A percentile compares a stretch with the other conserved stretches of the same genome.
Evolutionary conservation across 2,888 invertebrate species (phyloP).

Genomic region (Diplolepis rosae): DNA sequence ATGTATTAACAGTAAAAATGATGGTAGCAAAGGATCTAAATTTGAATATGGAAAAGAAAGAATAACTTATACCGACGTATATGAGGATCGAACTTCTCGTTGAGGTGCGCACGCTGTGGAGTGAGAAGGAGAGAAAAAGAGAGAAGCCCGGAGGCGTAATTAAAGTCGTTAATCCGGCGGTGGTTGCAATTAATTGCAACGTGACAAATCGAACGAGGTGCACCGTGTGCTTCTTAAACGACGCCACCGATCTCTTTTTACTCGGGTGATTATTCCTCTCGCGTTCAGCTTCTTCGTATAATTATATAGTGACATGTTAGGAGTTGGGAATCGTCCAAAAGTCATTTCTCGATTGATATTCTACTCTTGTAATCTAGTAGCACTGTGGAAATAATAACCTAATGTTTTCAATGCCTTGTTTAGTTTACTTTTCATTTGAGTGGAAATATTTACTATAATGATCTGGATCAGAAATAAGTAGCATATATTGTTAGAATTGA

Average conservation of each 20-base stretch:
- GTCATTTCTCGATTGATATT: background rate
- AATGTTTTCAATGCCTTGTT: background rate
- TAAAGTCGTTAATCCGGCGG: constrained; percentile 60
- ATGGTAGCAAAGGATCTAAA: constrained; percentile 45
- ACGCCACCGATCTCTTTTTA: constrained; percentile 48
- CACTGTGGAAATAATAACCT: background rate
- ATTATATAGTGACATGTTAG: background rate
- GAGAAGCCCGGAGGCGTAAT: constrained; percentile 51
- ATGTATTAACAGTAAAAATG: constrained; percentile 49
- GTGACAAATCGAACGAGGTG: constrained; percentile 59
- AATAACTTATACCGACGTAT: constrained; percentile 34
- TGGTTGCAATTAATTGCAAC: constrained; percentile 63
- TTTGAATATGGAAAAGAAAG: constrained; percentile 45
- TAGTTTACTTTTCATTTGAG: background rate
- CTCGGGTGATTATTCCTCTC: constrained; percentile 50
- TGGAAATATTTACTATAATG: background rate
- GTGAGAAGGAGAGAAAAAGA: constrained; percentile 36
- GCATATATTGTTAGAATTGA: background rate
- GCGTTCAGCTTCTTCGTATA: constrained; percentile 44
- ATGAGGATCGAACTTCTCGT: background rate
- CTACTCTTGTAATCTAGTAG: background rate
- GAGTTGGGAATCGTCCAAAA: constrained; percentile 1
- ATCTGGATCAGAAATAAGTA: background rate
- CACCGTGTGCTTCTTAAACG: constrained; percentile 44
- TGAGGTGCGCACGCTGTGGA: constrained; percentile 30